These are phyloP conservation scores for Liolophura sinensis DNA, from an alignment of 1,140 invertebrate species.

Conservation along the genomic window DNA sequence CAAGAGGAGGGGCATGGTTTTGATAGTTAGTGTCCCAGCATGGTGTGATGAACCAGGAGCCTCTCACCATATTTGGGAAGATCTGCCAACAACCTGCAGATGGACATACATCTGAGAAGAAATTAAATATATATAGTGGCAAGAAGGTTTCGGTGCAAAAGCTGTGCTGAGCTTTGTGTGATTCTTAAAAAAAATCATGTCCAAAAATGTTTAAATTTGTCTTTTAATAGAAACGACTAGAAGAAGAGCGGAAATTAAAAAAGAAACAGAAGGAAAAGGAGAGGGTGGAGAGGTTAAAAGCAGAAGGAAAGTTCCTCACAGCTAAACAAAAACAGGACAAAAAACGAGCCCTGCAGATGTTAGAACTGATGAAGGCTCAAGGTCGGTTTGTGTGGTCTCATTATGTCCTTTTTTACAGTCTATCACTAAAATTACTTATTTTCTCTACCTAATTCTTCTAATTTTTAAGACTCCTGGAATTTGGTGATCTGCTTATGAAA, in stretches of 20 bases:
- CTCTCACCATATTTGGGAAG: neutral
- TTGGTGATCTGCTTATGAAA: too few species aligned
- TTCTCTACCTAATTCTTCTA: too few species aligned
- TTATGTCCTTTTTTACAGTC: too few species aligned
- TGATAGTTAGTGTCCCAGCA: too few species aligned
- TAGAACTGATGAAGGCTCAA: constrained; percentile 85
- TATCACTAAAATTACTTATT: too few species aligned
- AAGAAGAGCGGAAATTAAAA: constrained; percentile 78
- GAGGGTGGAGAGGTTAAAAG: constrained; percentile 87
- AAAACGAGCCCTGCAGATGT: constrained; percentile 81
- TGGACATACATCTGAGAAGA: too few species aligned
- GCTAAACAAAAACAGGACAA: constrained; percentile 84
- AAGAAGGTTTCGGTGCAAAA: neutral
- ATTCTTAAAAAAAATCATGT: neutral
- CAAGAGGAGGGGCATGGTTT: too few species aligned
- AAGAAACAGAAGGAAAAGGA: constrained; percentile 97
- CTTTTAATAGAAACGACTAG: constrained; percentile 43
- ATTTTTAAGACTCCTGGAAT: too few species aligned
- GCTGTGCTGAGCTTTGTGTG: neutral
- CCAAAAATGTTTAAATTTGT: constrained; percentile 11
- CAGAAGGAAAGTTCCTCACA: constrained; percentile 91
- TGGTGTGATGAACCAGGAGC: too few species aligned
- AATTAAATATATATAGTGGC: neutral
- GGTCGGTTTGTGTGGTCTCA: constrained; percentile 57
- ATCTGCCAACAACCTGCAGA: neutral